Conservation (phyloP, 2,888 invertebrate genomes). For the Syritta pipiens region DNA sequence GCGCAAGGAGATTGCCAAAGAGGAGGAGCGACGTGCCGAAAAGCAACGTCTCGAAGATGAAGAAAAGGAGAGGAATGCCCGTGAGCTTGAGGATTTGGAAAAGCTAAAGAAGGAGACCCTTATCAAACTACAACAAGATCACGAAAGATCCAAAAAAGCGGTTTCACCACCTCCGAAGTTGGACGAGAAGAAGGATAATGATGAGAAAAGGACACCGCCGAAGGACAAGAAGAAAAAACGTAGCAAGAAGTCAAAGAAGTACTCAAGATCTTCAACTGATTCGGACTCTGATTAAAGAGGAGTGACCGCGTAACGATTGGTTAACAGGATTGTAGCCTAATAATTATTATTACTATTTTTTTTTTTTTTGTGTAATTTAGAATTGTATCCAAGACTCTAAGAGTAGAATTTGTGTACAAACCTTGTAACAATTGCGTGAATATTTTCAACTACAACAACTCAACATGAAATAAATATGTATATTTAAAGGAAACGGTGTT, state of each 20-base stretch:
- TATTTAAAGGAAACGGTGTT: background rate
- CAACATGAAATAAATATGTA: slow-evolving; percentile 10
- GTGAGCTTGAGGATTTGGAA: slow-evolving; percentile 77
- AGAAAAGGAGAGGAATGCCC: slow-evolving; percentile 76
- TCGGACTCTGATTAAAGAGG: slow-evolving; percentile 72
- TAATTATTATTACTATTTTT: background rate
- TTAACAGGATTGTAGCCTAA: background rate
- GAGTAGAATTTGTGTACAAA: slow-evolving; percentile 38
- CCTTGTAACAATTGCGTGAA: slow-evolving; percentile 35
- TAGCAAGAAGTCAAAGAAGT: slow-evolving; percentile 77
- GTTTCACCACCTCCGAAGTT: slow-evolving; percentile 65
- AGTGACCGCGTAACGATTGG: background rate
- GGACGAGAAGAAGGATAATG: slow-evolving; percentile 54
- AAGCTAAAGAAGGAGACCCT: slow-evolving; percentile 78
- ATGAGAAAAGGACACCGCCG: slow-evolving; percentile 57
- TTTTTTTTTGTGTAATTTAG: slow-evolving; percentile 36
- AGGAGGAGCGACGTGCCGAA: slow-evolving; percentile 81
- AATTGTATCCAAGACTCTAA: slow-evolving; percentile 20
- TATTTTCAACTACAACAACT: slow-evolving; percentile 31
- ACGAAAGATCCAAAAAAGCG: slow-evolving; percentile 73
- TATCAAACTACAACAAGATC: slow-evolving; percentile 77
- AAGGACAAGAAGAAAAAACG: slow-evolving; percentile 75
- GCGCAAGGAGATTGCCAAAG: slow-evolving; percentile 81
- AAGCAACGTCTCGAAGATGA: slow-evolving; percentile 76
- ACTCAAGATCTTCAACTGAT: slow-evolving; percentile 75